Percentiles rank a stretch among this genome's conserved stretches.
Evolutionary conservation across 2,113 vertebrate genomes (phyloP).

Genomic region (Alosa alosa): DNA sequence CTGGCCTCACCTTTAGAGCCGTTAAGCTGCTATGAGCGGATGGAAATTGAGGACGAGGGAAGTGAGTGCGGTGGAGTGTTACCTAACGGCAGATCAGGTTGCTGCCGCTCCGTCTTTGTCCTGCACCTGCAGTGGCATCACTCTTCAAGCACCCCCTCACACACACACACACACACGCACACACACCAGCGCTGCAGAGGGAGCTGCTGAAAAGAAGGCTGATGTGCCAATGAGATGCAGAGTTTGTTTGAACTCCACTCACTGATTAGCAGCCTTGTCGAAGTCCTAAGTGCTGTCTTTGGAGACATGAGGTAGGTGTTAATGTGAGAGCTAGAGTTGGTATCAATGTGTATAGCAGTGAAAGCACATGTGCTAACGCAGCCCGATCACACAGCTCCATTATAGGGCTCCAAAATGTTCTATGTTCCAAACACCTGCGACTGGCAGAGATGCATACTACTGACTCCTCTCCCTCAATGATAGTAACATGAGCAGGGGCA

Average conservation of each 20-base stretch:
- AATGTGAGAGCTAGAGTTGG: not conserved
- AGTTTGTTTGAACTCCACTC: not conserved
- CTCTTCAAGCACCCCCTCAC: constrained; percentile 44
- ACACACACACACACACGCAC: not conserved
- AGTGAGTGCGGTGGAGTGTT: constrained; percentile 20
- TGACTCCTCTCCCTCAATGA: no score
- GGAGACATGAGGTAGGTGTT: not conserved
- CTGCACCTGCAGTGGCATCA: constrained; percentile 36
- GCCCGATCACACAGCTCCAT: no score
- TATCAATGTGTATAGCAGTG: not conserved
- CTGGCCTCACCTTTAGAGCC: not conserved
- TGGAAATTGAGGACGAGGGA: not conserved
- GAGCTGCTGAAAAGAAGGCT: constrained; percentile 32
- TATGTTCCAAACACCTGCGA: no score
- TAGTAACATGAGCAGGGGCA: no score
- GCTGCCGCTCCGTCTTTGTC: not conserved
- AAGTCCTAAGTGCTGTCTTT: not conserved
- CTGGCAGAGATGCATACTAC: no score
- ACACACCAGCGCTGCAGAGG: constrained; percentile 30
- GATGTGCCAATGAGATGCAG: not conserved
- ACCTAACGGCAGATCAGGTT: constrained; percentile 31
- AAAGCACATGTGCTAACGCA: not conserved
- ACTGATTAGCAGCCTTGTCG: not conserved
- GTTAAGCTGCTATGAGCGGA: constrained; percentile 12
- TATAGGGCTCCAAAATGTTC: not conserved